Conservation (phyloP, 2,113 vertebrate species). For the Lycaon pictus region DNA sequence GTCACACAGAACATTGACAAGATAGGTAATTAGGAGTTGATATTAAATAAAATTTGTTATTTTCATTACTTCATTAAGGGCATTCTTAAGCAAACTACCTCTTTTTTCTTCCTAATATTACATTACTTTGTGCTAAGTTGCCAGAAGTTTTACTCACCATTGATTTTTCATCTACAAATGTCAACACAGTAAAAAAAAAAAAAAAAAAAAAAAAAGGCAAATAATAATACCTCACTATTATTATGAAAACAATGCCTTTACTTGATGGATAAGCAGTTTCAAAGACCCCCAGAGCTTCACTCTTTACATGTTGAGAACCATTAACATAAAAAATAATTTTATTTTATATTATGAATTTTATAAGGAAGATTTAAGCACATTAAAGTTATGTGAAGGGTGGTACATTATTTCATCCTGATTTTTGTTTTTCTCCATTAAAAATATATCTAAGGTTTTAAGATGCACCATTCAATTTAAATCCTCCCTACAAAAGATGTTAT, state of each 20-base stretch:
- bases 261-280: neutral
- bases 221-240: neutral
- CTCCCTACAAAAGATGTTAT: neutral
- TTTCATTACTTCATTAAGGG: neutral
- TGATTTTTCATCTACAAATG: conserved; percentile 1
- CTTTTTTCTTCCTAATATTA: neutral
- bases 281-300: neutral
- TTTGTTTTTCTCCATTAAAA: conserved; percentile 29
- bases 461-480: neutral
- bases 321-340: neutral
- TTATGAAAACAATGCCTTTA: neutral
- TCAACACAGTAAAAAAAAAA: neutral
- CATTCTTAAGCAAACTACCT: neutral
- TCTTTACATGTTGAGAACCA: neutral
- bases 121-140: neutral
- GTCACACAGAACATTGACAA: neutral
- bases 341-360: neutral
- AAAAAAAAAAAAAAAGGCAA: neutral
- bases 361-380: neutral
- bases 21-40: neutral
- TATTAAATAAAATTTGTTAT: neutral
- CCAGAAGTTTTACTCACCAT: neutral
- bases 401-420: conserved; percentile 21
- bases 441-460: neutral
- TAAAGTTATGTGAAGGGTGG: neutral